phyloP scores from a whole-genome alignment of 1,140 invertebrate genomes.

The Cherax quadricarinatus region DNA sequence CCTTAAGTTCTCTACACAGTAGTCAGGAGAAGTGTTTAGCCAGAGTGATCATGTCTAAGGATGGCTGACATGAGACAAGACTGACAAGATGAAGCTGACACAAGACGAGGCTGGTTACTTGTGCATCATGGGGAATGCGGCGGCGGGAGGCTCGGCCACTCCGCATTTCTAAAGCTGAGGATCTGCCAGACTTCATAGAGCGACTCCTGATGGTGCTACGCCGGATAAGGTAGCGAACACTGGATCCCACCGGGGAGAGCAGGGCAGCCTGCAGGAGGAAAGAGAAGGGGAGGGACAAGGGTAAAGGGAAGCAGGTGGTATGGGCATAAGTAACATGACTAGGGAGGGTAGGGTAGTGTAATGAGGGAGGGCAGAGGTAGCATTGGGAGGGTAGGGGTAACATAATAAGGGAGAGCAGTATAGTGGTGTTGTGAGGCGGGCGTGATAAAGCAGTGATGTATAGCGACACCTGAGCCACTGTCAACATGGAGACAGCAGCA shows the following conservation, averaged over 20 bases:
- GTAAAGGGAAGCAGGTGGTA: background rate
- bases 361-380: background rate
- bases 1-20: background rate
- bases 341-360: background rate
- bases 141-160: conserved; percentile 26
- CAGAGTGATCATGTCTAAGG: background rate
- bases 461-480: background rate
- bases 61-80: background rate
- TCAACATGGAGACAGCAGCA: background rate
- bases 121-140: conserved; percentile 13
- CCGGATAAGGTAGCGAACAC: conserved; percentile 62
- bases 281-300: conserved; percentile 12
- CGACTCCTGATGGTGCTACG: conserved; percentile 69
- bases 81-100: background rate
- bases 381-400: background rate
- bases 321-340: background rate
- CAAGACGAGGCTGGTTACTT: conserved; percentile 3
- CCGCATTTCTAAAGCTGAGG: conserved; percentile 42
- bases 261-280: conserved; percentile 61
- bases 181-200: conserved; percentile 66
- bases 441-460: background rate
- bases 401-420: background rate
- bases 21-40: background rate
- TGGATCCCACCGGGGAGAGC: conserved; percentile 63
- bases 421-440: background rate